Evolutionary conservation across 2,113 vertebrate species (phyloP).

Genomic region (Phocoena sinus): DNA sequence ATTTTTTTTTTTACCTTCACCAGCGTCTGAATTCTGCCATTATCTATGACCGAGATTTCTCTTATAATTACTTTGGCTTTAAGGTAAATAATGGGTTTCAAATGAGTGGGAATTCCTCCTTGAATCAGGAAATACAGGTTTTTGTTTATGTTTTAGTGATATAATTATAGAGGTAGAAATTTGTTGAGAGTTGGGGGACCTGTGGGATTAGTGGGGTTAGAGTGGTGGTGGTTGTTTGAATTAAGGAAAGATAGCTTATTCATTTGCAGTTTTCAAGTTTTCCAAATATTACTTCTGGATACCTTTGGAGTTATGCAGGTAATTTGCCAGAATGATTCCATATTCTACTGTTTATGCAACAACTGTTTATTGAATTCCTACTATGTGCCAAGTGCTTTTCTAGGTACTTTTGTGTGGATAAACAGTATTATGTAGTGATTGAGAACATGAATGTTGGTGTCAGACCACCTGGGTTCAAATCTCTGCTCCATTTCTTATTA

Average conservation of each 20-base stretch:
- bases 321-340: background rate
- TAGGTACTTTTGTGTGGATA: slow-evolving; percentile 2
- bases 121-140: background rate
- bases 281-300: background rate
- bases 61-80: slow-evolving; percentile 98
- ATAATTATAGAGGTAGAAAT: background rate
- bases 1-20: background rate
- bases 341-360: background rate
- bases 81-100: slow-evolving; percentile 84
- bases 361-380: background rate
- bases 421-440: background rate
- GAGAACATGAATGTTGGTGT: background rate
- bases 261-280: slow-evolving; percentile 24
- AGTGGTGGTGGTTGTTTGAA: slow-evolving; percentile 14
- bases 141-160: slow-evolving; percentile 38
- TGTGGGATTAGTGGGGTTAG: background rate
- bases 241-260: slow-evolving; percentile 35
- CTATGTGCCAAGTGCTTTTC: background rate
- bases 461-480: background rate
- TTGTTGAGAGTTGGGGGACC: background rate
- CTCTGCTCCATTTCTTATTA: background rate
- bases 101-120: background rate
- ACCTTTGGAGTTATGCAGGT: background rate
- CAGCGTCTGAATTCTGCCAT: slow-evolving; percentile 97
- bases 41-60: slow-evolving; percentile 96